These are phyloP conservation scores for Drosophila fuyamai DNA, from an alignment of 1,140 invertebrate genomes.

Conservation along the genomic window DNA sequence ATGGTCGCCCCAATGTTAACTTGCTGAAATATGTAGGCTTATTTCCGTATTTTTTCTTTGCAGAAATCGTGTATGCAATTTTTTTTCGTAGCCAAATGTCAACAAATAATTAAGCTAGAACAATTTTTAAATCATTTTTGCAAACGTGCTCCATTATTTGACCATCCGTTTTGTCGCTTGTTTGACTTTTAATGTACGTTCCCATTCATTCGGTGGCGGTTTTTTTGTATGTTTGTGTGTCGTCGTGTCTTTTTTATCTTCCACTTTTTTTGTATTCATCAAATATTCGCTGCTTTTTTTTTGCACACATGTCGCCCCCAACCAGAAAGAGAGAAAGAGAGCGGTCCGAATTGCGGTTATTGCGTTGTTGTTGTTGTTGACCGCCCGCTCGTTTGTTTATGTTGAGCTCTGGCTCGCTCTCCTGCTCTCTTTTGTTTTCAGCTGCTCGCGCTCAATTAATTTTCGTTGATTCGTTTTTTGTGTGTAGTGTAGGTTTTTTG, in stretches of 20 bases:
- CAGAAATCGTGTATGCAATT: neutral
- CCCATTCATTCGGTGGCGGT: conserved; percentile 74
- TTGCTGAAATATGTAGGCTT: neutral
- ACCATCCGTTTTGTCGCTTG: conserved; percentile 35
- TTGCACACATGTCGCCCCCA: conserved; percentile 74
- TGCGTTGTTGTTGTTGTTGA: conserved; percentile 25
- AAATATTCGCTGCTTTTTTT: conserved; percentile 55
- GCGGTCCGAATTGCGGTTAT: conserved; percentile 28
- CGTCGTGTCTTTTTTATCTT: conserved; percentile 65
- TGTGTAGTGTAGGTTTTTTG: conserved; percentile 65
- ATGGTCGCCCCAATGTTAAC: neutral
- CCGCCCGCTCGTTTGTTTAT: conserved; percentile 69
- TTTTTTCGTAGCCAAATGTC: conserved; percentile 5
- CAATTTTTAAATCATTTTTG: conserved; percentile 18
- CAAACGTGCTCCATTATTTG: conserved; percentile 47
- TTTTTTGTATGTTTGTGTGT: conserved; percentile 60
- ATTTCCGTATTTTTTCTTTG: neutral
- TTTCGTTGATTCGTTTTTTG: conserved; percentile 81
- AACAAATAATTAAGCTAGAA: conserved; percentile 24
- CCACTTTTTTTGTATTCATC: conserved; percentile 54
- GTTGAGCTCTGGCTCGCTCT: conserved; percentile 67
- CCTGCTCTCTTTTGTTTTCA: conserved; percentile 55
- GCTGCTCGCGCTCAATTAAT: conserved; percentile 79
- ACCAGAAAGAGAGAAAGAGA: conserved; percentile 20
- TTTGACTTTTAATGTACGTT: conserved; percentile 65